phyloP scores from a whole-genome alignment of 2,888 invertebrate species.

The Gasteruption jaculator region DNA sequence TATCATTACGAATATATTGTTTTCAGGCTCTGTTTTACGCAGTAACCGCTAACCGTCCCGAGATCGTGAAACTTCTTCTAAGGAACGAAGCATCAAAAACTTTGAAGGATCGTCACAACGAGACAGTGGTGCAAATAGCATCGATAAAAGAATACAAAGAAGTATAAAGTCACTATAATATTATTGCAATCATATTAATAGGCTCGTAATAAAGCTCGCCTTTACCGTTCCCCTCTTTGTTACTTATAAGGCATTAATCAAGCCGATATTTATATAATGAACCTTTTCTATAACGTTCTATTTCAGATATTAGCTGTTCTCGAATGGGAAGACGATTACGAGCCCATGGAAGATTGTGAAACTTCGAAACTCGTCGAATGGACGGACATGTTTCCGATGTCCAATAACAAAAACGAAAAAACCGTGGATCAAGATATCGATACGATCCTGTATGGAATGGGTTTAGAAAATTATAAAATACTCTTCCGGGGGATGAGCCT shows the following conservation, averaged over 20 bases:
- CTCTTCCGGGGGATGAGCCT: slow-evolving; percentile 56
- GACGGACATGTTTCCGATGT: slow-evolving; percentile 56
- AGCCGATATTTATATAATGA: too few relatives aligned
- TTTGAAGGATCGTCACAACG: slow-evolving; percentile 54
- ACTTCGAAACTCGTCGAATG: slow-evolving; percentile 45
- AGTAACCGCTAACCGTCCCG: slow-evolving; percentile 56
- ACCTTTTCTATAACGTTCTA: too few relatives aligned
- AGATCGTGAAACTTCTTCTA: slow-evolving; percentile 57
- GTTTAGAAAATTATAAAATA: slow-evolving; percentile 54
- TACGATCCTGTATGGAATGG: slow-evolving; percentile 59
- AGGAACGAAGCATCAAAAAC: slow-evolving; percentile 54
- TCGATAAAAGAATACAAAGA: slow-evolving; percentile 53
- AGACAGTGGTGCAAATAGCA: slow-evolving; percentile 57
- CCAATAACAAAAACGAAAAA: slow-evolving; percentile 22
- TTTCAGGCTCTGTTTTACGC: slow-evolving; percentile 63
- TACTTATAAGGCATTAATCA: too few relatives aligned
- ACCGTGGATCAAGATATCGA: slow-evolving; percentile 52
- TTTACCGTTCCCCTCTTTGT: too few relatives aligned
- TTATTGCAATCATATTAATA: too few relatives aligned
- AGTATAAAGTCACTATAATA: too few relatives aligned
- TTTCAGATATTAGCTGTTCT: slow-evolving; percentile 32
- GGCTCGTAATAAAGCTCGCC: too few relatives aligned
- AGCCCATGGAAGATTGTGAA: slow-evolving; percentile 27
- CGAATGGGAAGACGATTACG: slow-evolving; percentile 19
- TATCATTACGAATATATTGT: slow-evolving; percentile 3